These are phyloP conservation scores for Sarcophaga variegata DNA, from an alignment of 2,888 invertebrate genomes.

Conservation along the genomic window DNA sequence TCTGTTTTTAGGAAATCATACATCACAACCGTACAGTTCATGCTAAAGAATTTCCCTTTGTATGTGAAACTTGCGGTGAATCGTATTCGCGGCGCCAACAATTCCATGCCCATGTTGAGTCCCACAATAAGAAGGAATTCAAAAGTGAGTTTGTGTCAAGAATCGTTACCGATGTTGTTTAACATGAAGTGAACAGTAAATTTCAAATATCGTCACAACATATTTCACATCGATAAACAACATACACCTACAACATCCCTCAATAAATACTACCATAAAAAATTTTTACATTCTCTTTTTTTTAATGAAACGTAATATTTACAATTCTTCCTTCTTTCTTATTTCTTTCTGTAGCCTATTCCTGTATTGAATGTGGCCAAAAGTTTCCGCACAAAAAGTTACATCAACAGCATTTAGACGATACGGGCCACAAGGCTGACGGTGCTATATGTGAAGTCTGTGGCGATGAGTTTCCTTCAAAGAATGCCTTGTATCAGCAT, in stretches of 20 bases:
- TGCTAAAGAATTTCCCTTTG: slow-evolving; percentile 81
- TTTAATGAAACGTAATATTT: not conserved
- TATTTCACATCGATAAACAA: not conserved
- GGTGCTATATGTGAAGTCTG: slow-evolving; percentile 82
- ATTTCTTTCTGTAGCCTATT: slow-evolving; percentile 75
- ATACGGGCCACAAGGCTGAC: slow-evolving; percentile 81
- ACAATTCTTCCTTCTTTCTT: not conserved
- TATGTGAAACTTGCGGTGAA: slow-evolving; percentile 81
- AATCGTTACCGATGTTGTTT: slow-evolving; percentile 64
- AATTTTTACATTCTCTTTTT: slow-evolving; percentile 1
- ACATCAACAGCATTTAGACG: slow-evolving; percentile 80
- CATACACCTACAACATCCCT: slow-evolving; percentile 13
- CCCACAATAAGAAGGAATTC: slow-evolving; percentile 81
- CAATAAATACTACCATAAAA: not conserved
- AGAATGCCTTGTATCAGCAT: slow-evolving; percentile 81
- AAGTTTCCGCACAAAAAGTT: slow-evolving; percentile 80
- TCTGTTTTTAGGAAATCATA: slow-evolving; percentile 78
- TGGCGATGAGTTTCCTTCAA: slow-evolving; percentile 80
- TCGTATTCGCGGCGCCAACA: slow-evolving; percentile 81
- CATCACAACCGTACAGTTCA: slow-evolving; percentile 81
- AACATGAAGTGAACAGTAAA: slow-evolving; percentile 65
- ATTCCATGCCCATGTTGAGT: slow-evolving; percentile 81
- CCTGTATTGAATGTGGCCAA: slow-evolving; percentile 80
- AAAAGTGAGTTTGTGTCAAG: slow-evolving; percentile 80
- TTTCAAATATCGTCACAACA: slow-evolving; percentile 50